phyloP scores from a whole-genome alignment of 2,113 vertebrate genomes.

The Zosterops borbonicus region DNA sequence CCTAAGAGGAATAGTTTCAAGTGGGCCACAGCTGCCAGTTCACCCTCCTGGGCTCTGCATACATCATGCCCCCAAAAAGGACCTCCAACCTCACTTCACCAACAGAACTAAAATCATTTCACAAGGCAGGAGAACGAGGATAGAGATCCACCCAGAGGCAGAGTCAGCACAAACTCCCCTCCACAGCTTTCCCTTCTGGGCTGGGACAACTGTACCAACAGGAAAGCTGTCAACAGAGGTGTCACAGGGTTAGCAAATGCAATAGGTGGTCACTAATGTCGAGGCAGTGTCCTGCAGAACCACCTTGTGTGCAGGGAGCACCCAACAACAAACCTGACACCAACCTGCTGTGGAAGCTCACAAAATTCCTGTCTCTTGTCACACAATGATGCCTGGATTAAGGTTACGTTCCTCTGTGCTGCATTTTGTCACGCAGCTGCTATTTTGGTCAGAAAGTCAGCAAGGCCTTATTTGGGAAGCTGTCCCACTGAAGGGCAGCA shows the following conservation, averaged over 20 bases:
- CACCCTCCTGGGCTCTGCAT: background rate
- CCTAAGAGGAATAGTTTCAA: background rate
- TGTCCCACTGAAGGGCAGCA: constrained; percentile 44
- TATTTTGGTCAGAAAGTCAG: constrained; percentile 68
- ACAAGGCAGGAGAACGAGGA: background rate
- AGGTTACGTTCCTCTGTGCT: constrained; percentile 35
- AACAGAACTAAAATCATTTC: background rate
- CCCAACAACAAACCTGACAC: constrained; percentile 49
- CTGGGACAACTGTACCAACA: background rate
- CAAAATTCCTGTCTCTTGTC: background rate
- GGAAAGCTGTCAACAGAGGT: background rate
- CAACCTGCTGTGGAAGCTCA: background rate
- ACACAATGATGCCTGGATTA: constrained; percentile 66
- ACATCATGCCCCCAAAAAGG: background rate
- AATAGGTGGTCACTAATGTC: background rate
- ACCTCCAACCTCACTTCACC: background rate
- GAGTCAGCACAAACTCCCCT: background rate
- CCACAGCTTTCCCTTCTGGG: background rate
- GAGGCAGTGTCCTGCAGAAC: fast-evolving
- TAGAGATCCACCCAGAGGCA: background rate
- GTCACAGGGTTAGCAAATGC: background rate
- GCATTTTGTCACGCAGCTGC: constrained; percentile 69
- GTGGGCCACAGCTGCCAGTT: background rate
- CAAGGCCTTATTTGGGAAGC: constrained; percentile 70
- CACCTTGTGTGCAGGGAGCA: background rate